These are phyloP conservation scores for Flexamia atlantica DNA, from an alignment of 2,888 invertebrate genomes.

Conservation along the genomic window DNA sequence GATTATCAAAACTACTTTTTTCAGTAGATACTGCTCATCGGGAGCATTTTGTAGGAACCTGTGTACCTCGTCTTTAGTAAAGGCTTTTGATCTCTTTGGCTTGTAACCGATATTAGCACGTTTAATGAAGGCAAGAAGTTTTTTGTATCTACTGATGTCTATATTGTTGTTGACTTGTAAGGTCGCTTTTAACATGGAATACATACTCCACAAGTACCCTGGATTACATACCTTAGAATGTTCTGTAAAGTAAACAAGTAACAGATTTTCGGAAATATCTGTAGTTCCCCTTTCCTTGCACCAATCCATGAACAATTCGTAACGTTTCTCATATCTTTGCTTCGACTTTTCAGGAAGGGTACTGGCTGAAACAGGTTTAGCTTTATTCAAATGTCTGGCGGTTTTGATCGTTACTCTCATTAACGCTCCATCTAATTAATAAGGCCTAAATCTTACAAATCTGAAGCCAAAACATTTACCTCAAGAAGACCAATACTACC, in stretches of 20 bases:
- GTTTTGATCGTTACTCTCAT: no score
- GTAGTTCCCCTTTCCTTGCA: not conserved
- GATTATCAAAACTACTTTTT: conserved; percentile 65
- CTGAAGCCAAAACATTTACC: no score
- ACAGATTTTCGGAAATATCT: not conserved
- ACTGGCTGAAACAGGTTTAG: not conserved
- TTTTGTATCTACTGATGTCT: not conserved
- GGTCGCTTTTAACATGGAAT: conserved; percentile 37
- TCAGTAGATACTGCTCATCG: conserved; percentile 40
- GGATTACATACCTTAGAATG: not conserved
- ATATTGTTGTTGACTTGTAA: conserved; percentile 29
- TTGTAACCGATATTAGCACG: conserved; percentile 6
- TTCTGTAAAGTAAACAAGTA: conserved; percentile 24
- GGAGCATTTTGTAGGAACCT: conserved; percentile 11
- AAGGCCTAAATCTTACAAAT: no score
- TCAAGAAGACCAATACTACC: no score
- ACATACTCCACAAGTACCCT: not conserved
- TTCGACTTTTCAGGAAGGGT: not conserved
- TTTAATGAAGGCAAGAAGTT: not conserved
- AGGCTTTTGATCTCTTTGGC: conserved; percentile 15
- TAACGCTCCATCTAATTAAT: no score
- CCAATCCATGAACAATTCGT: not conserved
- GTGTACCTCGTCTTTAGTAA: not conserved
- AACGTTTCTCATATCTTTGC: not conserved
- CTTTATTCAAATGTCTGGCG: no score